A percentile compares a stretch with the other conserved stretches of the same genome.
phyloP scores from a whole-genome alignment of 2,888 invertebrate species.

The Neria commutata region DNA sequence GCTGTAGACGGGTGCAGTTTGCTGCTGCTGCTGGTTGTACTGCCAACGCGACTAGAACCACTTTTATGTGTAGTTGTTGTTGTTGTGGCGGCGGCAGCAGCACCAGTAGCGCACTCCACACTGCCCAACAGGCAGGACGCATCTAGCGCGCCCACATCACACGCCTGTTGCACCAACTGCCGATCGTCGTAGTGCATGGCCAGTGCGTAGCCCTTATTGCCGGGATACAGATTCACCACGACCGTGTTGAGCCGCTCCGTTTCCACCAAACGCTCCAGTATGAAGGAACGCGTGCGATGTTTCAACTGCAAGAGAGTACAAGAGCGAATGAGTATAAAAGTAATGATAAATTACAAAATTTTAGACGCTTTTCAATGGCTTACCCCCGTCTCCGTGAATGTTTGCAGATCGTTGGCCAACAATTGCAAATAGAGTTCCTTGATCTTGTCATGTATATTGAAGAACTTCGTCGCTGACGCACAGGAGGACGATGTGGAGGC shows the following conservation, averaged over 20 bases:
- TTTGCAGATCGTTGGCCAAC: conserved; percentile 57
- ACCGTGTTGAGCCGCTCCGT: conserved; percentile 86
- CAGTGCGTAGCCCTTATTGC: conserved; percentile 87
- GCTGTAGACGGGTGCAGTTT: conserved; percentile 32
- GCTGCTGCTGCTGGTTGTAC: conserved; percentile 31
- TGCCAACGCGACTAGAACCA: conserved; percentile 35
- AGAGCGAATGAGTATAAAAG: neutral
- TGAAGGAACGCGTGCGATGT: conserved; percentile 67
- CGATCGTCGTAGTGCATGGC: conserved; percentile 60
- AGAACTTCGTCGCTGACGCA: conserved; percentile 45
- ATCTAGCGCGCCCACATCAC: conserved; percentile 9
- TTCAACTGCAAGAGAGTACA: conserved; percentile 46
- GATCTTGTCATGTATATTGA: conserved; percentile 60
- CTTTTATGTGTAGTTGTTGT: conserved; percentile 31
- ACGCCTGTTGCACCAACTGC: conserved; percentile 48
- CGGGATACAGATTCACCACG: conserved; percentile 89
- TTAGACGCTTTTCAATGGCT: no score
- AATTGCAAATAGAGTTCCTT: conserved; percentile 59
- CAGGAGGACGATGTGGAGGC: conserved; percentile 8
- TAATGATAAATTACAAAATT: conserved; percentile 3
- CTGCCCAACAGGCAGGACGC: neutral
- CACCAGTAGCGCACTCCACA: neutral
- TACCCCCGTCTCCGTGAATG: conserved; percentile 59
- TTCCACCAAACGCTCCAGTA: conserved; percentile 84
- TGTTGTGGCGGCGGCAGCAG: conserved; percentile 14